These are phyloP conservation scores for Naso thynnoides DNA, from an alignment of 2,797 vertebrate genomes.

Conservation along the genomic window DNA sequence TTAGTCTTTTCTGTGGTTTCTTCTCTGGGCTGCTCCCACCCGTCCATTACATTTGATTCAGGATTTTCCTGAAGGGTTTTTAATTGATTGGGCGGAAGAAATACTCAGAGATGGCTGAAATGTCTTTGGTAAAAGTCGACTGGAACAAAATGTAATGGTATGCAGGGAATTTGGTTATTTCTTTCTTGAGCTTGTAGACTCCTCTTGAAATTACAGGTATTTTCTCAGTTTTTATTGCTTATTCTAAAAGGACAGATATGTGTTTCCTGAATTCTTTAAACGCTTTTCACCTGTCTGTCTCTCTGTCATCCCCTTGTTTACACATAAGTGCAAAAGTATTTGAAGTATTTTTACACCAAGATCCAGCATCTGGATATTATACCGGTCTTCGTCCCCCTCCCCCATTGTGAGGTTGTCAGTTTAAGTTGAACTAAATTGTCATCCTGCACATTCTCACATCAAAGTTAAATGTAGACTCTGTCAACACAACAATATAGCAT, in stretches of 20 bases:
- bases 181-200: constrained; percentile 33
- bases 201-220: constrained; percentile 35
- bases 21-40: constrained; percentile 1
- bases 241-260: neutral
- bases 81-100: constrained; percentile 36
- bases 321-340: constrained; percentile 49
- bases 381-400: neutral
- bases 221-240: constrained; percentile 11
- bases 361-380: constrained; percentile 47
- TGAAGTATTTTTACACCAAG: constrained; percentile 49
- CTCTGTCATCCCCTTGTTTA: constrained; percentile 19
- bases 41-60: neutral
- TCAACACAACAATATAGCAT: neutral
- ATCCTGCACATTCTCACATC: constrained; percentile 23
- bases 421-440: constrained; percentile 9
- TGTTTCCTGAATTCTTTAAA: neutral
- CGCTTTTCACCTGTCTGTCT: neutral
- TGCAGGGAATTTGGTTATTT: constrained; percentile 65
- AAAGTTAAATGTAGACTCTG: neutral
- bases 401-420: constrained; percentile 19
- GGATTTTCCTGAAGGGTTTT: constrained; percentile 16
- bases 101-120: constrained; percentile 38
- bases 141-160: constrained; percentile 65
- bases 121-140: constrained; percentile 52
- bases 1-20: constrained; percentile 8